Percentiles rank a stretch among this genome's conserved stretches.
These are phyloP conservation scores for Neosalanx taihuensis DNA, from an alignment of 2,797 vertebrate genomes.

Conservation along the genomic window DNA sequence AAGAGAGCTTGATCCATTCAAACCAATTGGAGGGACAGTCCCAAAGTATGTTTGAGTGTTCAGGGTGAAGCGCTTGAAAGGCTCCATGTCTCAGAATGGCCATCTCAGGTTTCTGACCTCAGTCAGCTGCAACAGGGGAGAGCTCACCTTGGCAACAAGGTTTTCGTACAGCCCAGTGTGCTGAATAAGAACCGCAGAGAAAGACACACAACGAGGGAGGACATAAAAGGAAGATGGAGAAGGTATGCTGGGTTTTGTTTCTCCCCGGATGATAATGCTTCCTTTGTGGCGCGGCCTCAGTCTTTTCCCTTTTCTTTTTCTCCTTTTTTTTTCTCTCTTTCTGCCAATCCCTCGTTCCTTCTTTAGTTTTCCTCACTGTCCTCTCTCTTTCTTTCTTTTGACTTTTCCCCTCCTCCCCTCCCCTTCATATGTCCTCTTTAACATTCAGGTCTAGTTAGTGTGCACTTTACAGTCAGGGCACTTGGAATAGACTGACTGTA, in stretches of 20 bases:
- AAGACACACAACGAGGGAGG: background rate
- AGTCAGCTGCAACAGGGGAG: slow-evolving; percentile 23
- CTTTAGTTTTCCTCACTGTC: background rate
- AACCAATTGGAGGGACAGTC: too few species aligned
- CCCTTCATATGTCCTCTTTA: background rate
- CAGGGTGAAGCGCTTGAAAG: background rate
- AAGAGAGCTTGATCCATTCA: too few species aligned
- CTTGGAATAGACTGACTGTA: background rate
- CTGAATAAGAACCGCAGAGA: slow-evolving; percentile 7
- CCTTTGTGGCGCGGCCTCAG: background rate
- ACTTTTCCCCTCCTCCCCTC: background rate
- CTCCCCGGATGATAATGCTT: background rate
- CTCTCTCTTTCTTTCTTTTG: background rate
- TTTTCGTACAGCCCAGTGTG: slow-evolving; percentile 21
- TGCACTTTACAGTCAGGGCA: background rate
- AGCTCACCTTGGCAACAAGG: slow-evolving; percentile 37
- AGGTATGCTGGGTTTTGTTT: background rate
- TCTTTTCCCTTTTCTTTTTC: background rate
- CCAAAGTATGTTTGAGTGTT: background rate
- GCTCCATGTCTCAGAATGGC: slow-evolving; percentile 10
- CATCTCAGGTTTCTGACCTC: slow-evolving; percentile 38
- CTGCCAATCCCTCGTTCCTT: background rate
- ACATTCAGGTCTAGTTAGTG: background rate
- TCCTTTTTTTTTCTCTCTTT: background rate
- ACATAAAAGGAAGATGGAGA: background rate